Evolutionary conservation across 2,888 invertebrate species (phyloP).

Genomic region (Tetanocera ferruginea): DNA sequence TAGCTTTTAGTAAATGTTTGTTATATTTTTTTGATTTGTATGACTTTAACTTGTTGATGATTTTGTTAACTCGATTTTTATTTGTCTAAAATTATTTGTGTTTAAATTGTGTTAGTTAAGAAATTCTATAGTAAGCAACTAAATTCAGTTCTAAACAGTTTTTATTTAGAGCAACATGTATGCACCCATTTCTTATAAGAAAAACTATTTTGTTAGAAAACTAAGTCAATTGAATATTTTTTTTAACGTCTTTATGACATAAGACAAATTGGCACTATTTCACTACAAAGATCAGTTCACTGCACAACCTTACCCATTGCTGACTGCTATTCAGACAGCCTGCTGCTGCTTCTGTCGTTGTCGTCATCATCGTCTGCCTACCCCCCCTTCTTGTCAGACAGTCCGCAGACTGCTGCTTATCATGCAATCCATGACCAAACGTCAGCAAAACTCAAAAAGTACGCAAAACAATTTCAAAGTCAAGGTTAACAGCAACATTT

Average conservation of each 20-base stretch:
- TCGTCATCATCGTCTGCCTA: neutral
- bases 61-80: constrained; percentile 4
- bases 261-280: no score
- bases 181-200: no score
- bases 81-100: neutral
- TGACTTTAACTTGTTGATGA: no score
- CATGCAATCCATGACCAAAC: constrained; percentile 31
- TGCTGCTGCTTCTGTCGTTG: neutral
- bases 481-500: constrained; percentile 37
- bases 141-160: no score
- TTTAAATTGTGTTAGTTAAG: neutral
- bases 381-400: neutral
- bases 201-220: no score
- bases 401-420: neutral
- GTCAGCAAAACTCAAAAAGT: constrained; percentile 35
- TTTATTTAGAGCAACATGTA: no score
- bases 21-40: no score
- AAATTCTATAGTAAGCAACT: no score
- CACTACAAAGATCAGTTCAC: neutral
- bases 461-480: constrained; percentile 38
- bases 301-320: neutral
- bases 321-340: neutral
- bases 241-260: no score
- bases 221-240: no score
- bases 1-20: neutral